Evolutionary conservation across 2,113 vertebrate species (phyloP).

Genomic region (Eulemur macaco): DNA sequence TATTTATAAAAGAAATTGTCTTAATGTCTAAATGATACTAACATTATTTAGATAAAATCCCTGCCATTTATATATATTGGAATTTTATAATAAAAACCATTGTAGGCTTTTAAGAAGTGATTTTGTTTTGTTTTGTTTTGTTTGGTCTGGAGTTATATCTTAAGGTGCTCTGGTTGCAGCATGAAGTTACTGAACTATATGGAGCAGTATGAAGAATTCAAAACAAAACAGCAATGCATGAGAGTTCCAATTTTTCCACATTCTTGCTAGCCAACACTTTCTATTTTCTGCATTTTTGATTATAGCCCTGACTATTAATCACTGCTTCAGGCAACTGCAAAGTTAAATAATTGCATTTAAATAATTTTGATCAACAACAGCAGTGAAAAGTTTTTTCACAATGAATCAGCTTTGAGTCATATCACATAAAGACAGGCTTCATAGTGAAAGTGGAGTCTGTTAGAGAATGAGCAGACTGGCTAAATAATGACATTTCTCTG

Average conservation of each 20-base stretch:
- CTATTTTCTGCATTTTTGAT: background rate
- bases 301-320: background rate
- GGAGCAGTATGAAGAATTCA: too few relatives aligned
- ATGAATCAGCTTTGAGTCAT: background rate
- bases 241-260: background rate
- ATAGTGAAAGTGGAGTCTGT: background rate
- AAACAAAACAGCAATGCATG: background rate
- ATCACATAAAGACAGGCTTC: background rate
- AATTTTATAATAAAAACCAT: background rate
- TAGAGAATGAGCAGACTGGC: background rate
- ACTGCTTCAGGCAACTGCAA: background rate
- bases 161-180: background rate
- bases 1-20: background rate
- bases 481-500: background rate
- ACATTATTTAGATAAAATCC: background rate
- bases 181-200: too few relatives aligned
- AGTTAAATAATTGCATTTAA: background rate
- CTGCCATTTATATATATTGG: background rate
- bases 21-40: background rate
- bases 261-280: background rate
- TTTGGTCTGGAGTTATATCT: too few relatives aligned
- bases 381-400: background rate
- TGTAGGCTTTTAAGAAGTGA: background rate
- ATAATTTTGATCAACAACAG: background rate
- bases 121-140: background rate